Conservation (phyloP, 23 tunicate species). For the Styela clava region DNA sequence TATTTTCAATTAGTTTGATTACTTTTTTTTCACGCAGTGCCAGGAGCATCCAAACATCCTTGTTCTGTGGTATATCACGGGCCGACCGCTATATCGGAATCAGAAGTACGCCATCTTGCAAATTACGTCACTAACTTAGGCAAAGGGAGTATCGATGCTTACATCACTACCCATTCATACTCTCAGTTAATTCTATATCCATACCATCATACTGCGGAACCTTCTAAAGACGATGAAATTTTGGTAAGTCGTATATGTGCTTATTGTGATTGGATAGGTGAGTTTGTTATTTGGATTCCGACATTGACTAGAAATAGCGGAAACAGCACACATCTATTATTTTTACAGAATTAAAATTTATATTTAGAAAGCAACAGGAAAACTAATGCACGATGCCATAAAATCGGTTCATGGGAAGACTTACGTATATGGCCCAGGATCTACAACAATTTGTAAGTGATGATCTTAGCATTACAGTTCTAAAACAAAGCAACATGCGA, state of each 20-base stretch:
- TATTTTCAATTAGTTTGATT: too few relatives aligned
- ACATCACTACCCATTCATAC: conserved; percentile 64
- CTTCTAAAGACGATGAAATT: conserved; percentile 20
- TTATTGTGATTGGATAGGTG: too few relatives aligned
- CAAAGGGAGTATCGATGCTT: conserved; percentile 37
- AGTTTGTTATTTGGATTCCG: too few relatives aligned
- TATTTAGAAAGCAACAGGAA: conserved; percentile 46
- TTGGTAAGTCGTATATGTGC: conserved; percentile 19
- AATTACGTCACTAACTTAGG: neutral
- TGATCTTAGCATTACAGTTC: too few relatives aligned
- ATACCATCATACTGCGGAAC: conserved; percentile 38
- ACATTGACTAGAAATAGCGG: too few relatives aligned
- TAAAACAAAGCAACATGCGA: too few relatives aligned
- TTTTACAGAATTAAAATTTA: too few relatives aligned
- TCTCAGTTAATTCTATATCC: conserved; percentile 74
- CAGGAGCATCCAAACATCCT: conserved; percentile 1
- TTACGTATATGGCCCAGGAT: conserved; percentile 30
- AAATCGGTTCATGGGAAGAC: conserved; percentile 27
- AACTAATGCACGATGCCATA: conserved; percentile 66
- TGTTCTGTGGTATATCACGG: conserved; percentile 11
- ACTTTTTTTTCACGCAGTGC: neutral
- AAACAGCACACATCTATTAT: too few relatives aligned
- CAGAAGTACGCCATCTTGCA: conserved; percentile 25
- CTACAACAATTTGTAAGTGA: conserved; percentile 33
- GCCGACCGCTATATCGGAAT: conserved; percentile 20